Percentiles rank a stretch among this genome's conserved stretches.
These are phyloP conservation scores for Psylliodes chrysocephalus DNA, from an alignment of 2,888 invertebrate species.

Conservation along the genomic window DNA sequence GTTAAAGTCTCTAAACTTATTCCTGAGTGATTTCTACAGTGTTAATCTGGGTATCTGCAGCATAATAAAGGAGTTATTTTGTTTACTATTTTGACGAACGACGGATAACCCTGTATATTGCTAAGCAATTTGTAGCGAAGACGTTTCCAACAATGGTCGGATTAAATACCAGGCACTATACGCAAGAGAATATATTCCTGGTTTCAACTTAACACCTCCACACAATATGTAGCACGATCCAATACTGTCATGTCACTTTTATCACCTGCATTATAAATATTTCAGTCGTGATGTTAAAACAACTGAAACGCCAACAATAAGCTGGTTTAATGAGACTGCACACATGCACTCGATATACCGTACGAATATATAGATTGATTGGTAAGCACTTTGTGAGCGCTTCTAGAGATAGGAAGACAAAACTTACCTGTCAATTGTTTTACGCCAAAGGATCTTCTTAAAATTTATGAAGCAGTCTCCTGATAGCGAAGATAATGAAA, in stretches of 20 bases:
- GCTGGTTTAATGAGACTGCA: conserved; percentile 24
- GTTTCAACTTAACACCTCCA: conserved; percentile 5
- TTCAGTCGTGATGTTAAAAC: conserved; percentile 30
- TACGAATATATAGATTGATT: conserved; percentile 19
- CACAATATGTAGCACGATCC: conserved; percentile 16
- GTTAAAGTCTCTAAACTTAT: too few relatives aligned
- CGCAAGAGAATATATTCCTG: too few relatives aligned
- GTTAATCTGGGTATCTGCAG: too few relatives aligned
- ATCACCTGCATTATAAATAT: conserved; percentile 24
- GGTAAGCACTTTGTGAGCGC: conserved; percentile 14
- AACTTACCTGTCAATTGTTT: background rate
- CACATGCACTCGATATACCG: conserved; percentile 27
- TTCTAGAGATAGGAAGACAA: background rate
- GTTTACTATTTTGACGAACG: too few relatives aligned
- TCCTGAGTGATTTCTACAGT: too few relatives aligned
- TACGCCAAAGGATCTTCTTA: background rate
- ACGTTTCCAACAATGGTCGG: too few relatives aligned
- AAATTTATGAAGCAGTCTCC: too few relatives aligned
- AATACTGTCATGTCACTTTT: conserved; percentile 22
- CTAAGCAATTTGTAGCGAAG: too few relatives aligned
- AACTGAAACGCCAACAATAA: conserved; percentile 30
- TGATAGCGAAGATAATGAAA: too few relatives aligned
- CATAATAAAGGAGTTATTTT: too few relatives aligned
- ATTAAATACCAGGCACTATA: too few relatives aligned
- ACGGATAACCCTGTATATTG: too few relatives aligned